Percentiles rank a stretch among this genome's conserved stretches.
phyloP scores from a whole-genome alignment of 1,140 invertebrate genomes.

The Aphaenogaster floridana region DNA sequence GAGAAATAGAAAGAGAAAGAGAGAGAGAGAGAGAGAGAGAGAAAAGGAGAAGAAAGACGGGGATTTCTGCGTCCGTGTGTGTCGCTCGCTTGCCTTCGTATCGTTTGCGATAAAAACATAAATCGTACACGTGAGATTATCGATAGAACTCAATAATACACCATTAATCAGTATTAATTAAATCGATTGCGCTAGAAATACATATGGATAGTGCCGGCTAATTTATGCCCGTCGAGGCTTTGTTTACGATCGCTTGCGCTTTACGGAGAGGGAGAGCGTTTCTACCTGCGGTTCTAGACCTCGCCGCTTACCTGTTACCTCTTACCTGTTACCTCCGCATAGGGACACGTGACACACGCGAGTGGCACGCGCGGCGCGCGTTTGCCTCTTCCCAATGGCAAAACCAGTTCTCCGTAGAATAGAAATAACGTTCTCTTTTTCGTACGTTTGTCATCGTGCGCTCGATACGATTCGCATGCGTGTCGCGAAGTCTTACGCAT shows the following conservation, averaged over 20 bases:
- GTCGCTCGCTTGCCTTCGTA: background rate
- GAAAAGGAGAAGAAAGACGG: background rate
- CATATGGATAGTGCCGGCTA: background rate
- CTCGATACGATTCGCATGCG: background rate
- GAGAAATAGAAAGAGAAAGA: background rate
- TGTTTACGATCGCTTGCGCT: constrained; percentile 44
- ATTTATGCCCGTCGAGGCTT: constrained; percentile 35
- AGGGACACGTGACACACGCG: constrained; percentile 86
- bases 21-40: background rate
- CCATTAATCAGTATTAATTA: constrained; percentile 50
- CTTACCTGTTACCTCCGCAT: constrained; percentile 74
- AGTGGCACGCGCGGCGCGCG: constrained; percentile 85
- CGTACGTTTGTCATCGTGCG: constrained; percentile 33
- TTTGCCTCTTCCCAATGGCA: constrained; percentile 80
- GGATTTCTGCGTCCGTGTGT: background rate
- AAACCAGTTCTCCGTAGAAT: constrained; percentile 85
- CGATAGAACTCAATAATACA: background rate
- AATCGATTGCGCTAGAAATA: constrained; percentile 39
- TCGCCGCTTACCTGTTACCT: constrained; percentile 73
- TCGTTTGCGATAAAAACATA: background rate
- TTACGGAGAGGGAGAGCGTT: constrained; percentile 52
- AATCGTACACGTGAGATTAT: background rate
- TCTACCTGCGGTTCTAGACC: constrained; percentile 70
- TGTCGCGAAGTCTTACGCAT: constrained; percentile 12
- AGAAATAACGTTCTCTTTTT: constrained; percentile 81